Evolutionary conservation across 2,888 invertebrate species (phyloP).

Genomic region (Apodemia duryi): DNA sequence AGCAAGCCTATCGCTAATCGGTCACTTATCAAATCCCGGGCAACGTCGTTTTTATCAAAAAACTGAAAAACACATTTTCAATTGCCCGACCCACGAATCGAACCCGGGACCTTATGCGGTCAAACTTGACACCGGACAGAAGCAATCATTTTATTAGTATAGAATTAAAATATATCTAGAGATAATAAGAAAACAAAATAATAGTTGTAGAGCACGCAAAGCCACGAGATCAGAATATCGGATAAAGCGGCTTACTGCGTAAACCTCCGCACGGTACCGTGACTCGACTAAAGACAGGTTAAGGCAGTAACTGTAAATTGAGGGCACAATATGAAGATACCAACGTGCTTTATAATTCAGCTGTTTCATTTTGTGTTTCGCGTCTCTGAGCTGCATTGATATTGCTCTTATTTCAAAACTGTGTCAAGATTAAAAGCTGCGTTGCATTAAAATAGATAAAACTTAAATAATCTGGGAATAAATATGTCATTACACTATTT

Average conservation of each 20-base stretch:
- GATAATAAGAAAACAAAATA: neutral
- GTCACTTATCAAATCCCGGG: too few relatives aligned
- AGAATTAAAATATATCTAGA: neutral
- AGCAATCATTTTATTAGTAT: neutral
- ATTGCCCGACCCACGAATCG: too few relatives aligned
- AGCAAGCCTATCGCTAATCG: too few relatives aligned
- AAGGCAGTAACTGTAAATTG: constrained; percentile 9
- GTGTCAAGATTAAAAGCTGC: neutral
- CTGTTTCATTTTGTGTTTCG: neutral
- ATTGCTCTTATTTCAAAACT: constrained; percentile 4
- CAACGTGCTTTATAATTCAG: constrained; percentile 2
- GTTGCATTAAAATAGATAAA: neutral
- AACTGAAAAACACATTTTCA: too few relatives aligned
- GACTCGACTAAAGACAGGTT: constrained; percentile 1
- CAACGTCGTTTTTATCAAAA: too few relatives aligned
- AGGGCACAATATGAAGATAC: neutral
- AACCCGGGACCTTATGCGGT: too few relatives aligned
- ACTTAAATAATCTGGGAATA: neutral
- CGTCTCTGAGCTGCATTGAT: neutral
- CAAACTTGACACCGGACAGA: too few relatives aligned
- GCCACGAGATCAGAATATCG: neutral
- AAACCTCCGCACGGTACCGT: constrained; percentile 4
- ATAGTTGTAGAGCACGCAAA: neutral
- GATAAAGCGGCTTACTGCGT: constrained; percentile 4
- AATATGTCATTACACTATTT: too few relatives aligned